Percentiles rank a stretch among this genome's conserved stretches.
These are phyloP conservation scores for Oscheius sp. DNA, from an alignment of 1,140 invertebrate species.

Conservation along the genomic window DNA sequence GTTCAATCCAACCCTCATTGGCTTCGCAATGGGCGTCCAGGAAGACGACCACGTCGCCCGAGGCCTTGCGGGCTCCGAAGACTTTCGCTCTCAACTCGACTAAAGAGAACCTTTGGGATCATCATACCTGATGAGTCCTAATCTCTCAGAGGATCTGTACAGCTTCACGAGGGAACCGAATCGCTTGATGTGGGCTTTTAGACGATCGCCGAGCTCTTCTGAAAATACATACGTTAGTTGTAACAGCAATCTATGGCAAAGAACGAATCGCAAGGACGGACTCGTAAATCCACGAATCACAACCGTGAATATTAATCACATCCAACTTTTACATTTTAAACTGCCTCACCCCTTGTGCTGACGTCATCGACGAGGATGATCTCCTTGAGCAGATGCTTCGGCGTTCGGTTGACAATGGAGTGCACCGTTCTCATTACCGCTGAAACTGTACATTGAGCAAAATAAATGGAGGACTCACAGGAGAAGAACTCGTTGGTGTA, in stretches of 20 bases:
- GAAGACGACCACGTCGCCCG: constrained; percentile 82
- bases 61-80: constrained; percentile 74
- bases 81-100: constrained; percentile 76
- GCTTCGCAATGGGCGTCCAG: constrained; percentile 92
- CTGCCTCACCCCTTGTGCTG: constrained; percentile 71
- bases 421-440: constrained; percentile 78
- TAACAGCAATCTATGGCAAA: neutral
- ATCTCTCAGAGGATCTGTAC: constrained; percentile 73
- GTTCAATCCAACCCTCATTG: constrained; percentile 78
- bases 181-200: constrained; percentile 73
- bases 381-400: constrained; percentile 72
- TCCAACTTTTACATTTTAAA: constrained; percentile 17
- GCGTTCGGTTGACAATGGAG: constrained; percentile 77
- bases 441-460: constrained; percentile 27
- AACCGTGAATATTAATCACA: too few species aligned
- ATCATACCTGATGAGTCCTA: constrained; percentile 73
- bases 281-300: neutral
- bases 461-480: neutral
- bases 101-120: neutral
- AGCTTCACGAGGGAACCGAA: constrained; percentile 69
- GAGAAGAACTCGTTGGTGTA: constrained; percentile 75
- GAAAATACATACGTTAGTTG: constrained; percentile 65
- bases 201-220: constrained; percentile 73
- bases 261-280: neutral
- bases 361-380: constrained; percentile 85